Evolutionary conservation across 2,888 invertebrate species (phyloP).

Genomic region (Blera fallax): DNA sequence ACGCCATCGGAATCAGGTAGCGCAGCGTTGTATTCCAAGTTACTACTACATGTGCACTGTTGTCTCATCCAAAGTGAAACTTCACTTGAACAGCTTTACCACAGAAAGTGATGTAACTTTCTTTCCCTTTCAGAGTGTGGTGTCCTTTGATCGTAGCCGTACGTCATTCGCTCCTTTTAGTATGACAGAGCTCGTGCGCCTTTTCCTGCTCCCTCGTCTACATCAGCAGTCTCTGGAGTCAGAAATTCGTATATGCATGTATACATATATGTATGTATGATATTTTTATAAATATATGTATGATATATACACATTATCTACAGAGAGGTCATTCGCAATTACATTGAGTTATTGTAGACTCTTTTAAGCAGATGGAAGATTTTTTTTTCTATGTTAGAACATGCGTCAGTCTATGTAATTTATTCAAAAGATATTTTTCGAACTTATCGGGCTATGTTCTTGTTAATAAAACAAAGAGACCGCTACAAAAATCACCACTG

Average conservation of each 20-base stretch:
- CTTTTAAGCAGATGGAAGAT: conserved; percentile 37
- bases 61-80: conserved; percentile 30
- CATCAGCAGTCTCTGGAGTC: not conserved
- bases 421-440: no score
- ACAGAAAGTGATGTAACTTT: conserved; percentile 51
- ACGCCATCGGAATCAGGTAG: conserved; percentile 33
- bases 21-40: not conserved
- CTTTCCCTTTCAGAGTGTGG: conserved; percentile 7
- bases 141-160: conserved; percentile 30
- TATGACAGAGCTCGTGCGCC: not conserved
- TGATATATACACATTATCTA: conserved; percentile 28
- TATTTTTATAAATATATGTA: no score
- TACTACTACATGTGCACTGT: conserved; percentile 32
- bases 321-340: conserved; percentile 32
- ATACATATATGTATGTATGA: not conserved
- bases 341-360: conserved; percentile 20
- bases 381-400: conserved; percentile 5
- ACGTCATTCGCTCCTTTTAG: not conserved
- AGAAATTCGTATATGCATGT: not conserved
- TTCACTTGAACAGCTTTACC: conserved; percentile 31
- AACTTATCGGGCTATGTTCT: not conserved
- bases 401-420: not conserved
- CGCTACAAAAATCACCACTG: not conserved
- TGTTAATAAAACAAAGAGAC: not conserved
- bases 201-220: not conserved